Evolutionary conservation across 2,797 vertebrate genomes (phyloP), one percentile per base, ranked within the genome.

Genomic region (Lemur catta): DNA sequence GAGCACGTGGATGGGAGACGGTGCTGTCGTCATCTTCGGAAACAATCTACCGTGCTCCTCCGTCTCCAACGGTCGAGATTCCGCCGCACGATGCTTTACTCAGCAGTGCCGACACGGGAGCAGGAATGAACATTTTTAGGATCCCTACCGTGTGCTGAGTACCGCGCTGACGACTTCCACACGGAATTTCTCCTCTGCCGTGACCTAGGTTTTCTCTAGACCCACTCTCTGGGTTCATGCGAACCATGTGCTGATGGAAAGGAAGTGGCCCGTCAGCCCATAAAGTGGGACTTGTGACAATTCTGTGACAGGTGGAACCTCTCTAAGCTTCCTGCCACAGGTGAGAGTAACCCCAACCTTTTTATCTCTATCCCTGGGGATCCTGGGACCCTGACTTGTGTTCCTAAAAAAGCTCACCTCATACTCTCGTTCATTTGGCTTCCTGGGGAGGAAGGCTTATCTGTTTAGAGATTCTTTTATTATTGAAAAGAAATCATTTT

Each of bases 11-110:
- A 1, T 8, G 41, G 28, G 48, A 9, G 63, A 5, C 1, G 2
- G 43, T 0, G 20, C 28, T 0, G 0, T 3, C 2, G 0, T 22
- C 9, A 0, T 41, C 48, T 48, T 33, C 24, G 65, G 86, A 59
- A 30, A 15, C 15, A 12, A 33, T 0, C 30, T 3, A 2, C 43
- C 48, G 0, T 3, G 1, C 4, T 1, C 76, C 14, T 28, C 6
- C 35, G 13, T 50, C 33, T 15, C 12, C 26, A 0, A 30, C 1
- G 8, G 52, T 11, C 0, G 57, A 71, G 55, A 0, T 35, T 24
- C 15, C 22, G 6, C 11, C 26, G 4, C 20, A 11, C 7, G 26
- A 2, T 0, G 22, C 38, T 69, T 71, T 30, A 38, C 41, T 84
- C n/a, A 33, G 4, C 17, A n/a, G 8, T 50, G 46, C 26, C 52